Evolutionary conservation across 2,797 vertebrate genomes (phyloP).

Genomic region (Melanogrammus aeglefinus): DNA sequence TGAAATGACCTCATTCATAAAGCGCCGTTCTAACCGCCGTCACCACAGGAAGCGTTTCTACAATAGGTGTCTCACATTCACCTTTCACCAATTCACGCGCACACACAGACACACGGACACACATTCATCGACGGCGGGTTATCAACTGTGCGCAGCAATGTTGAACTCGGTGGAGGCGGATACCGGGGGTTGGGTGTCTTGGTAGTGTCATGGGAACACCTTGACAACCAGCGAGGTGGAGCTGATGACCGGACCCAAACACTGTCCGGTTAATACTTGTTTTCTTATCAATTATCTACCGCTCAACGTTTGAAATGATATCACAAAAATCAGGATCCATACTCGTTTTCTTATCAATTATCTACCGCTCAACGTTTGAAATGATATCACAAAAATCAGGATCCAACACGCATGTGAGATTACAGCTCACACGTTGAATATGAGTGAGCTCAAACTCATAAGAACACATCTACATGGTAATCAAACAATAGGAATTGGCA

Average conservation of each 20-base stretch:
- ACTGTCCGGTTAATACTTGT: not conserved
- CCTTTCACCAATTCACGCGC: not conserved
- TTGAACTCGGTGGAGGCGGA: not conserved
- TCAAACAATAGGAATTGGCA: not conserved
- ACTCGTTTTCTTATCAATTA: not conserved
- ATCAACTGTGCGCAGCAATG: not conserved
- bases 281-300: not conserved
- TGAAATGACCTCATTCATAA: constrained; percentile 9
- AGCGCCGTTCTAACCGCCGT: not conserved
- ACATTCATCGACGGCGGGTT: not conserved
- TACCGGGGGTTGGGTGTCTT: not conserved
- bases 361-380: not conserved
- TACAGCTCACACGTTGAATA: not conserved
- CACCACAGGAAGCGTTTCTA: not conserved
- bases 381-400: not conserved
- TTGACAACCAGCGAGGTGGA: not conserved
- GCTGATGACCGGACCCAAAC: too few relatives aligned
- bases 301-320: not conserved
- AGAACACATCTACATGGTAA: not conserved
- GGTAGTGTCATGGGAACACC: not conserved
- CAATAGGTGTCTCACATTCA: not conserved
- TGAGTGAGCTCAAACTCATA: not conserved
- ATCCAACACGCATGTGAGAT: not conserved
- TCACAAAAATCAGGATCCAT: not conserved
- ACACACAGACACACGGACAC: not conserved